A percentile compares a stretch with the other conserved stretches of the same genome.
phyloP scores from a whole-genome alignment of 1,140 invertebrate species.

The Euura saliciscinereae region DNA sequence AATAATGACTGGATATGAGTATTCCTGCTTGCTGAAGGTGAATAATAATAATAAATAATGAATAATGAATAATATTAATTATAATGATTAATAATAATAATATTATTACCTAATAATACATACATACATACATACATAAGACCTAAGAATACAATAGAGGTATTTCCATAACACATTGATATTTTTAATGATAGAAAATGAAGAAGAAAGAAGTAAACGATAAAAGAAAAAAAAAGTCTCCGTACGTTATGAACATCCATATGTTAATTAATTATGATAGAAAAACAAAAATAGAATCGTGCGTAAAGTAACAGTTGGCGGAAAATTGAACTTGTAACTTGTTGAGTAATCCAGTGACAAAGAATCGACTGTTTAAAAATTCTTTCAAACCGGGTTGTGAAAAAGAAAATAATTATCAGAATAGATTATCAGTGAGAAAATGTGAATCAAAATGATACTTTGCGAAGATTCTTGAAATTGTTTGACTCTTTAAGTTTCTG shows the following conservation, averaged over 20 bases:
- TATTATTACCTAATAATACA: too few species aligned
- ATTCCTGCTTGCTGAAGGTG: slow-evolving; percentile 49
- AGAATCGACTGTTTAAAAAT: neutral
- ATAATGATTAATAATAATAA: too few species aligned
- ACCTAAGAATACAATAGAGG: slow-evolving; percentile 48
- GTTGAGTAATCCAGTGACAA: neutral
- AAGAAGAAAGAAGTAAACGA: too few species aligned
- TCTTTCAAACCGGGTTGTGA: neutral
- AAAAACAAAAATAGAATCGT: neutral
- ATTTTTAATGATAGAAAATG: slow-evolving; percentile 51
- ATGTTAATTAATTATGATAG: neutral
- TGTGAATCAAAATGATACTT: slow-evolving; percentile 30
- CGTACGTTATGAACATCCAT: neutral
- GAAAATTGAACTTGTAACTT: neutral
- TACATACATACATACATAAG: neutral
- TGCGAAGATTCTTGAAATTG: slow-evolving; percentile 41
- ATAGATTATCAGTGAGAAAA: too few species aligned
- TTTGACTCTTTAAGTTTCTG: slow-evolving; percentile 28
- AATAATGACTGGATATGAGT: slow-evolving; percentile 50
- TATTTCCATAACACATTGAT: slow-evolving; percentile 46
- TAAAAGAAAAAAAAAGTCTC: neutral
- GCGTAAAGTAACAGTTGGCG: neutral
- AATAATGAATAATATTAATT: slow-evolving; percentile 36
- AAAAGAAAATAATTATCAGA: too few species aligned
- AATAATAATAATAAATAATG: slow-evolving; percentile 23